Percentiles rank a stretch among this genome's conserved stretches.
Evolutionary conservation across 2,797 vertebrate species (phyloP).

Genomic region (Rhynchotus rufescens): DNA sequence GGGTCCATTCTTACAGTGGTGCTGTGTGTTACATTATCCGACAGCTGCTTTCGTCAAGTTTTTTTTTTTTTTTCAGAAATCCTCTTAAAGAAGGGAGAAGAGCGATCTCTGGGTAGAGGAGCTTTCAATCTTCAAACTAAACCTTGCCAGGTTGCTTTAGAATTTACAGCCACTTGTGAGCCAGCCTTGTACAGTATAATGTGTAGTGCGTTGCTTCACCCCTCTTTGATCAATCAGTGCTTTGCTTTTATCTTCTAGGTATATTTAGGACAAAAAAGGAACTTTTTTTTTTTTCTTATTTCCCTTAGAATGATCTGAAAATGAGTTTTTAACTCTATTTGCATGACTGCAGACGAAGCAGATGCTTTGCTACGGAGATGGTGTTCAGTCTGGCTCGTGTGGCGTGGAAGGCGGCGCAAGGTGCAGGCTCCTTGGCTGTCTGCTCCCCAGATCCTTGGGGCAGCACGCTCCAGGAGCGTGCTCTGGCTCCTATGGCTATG

Average conservation of each 20-base stretch:
- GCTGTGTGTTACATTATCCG: constrained; percentile 30
- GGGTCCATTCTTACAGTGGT: constrained; percentile 49
- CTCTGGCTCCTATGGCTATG: not conserved
- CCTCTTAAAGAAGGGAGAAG: constrained; percentile 30
- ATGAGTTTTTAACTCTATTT: not conserved
- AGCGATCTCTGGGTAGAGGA: not conserved
- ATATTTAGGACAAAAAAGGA: not conserved
- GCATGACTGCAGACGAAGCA: not conserved
- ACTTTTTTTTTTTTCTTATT: not conserved
- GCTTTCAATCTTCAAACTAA: constrained; percentile 31
- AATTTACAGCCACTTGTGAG: constrained; percentile 20
- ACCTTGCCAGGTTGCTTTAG: not conserved
- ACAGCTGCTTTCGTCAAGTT: constrained; percentile 24
- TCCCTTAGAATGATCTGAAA: not conserved
- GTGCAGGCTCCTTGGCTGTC: not conserved
- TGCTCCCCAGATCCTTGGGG: not conserved
- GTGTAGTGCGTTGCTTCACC: not conserved
- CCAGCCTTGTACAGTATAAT: not conserved
- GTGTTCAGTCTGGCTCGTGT: not conserved
- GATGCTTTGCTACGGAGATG: not conserved
- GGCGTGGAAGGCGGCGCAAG: accelerated
- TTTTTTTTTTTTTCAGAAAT: not conserved
- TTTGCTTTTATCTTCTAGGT: not conserved
- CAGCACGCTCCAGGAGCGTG: accelerated
- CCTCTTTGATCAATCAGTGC: not conserved